A percentile compares a stretch with the other conserved stretches of the same genome.
phyloP scores from a whole-genome alignment of 2,113 vertebrate species.

The Strigops habroptila region DNA sequence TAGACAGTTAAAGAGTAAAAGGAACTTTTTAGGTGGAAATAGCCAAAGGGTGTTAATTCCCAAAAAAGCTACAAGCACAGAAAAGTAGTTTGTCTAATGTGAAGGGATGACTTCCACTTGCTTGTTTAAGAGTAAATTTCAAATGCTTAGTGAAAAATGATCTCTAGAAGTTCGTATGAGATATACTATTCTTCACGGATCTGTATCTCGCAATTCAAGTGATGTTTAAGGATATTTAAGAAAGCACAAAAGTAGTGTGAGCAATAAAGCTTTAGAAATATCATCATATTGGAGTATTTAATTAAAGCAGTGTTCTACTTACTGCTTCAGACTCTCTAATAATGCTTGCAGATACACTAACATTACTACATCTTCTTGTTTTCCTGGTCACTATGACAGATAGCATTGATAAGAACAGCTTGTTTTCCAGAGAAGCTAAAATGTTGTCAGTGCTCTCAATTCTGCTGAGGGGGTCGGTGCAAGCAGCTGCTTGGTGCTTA shows the following conservation, averaged over 20 bases:
- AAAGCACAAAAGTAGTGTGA: neutral
- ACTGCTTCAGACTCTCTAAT: neutral
- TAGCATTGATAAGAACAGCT: neutral
- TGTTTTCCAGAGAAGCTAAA: neutral
- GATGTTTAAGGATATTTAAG: neutral
- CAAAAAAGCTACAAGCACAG: neutral
- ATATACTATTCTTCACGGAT: neutral
- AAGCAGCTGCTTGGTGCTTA: rapidly evolving
- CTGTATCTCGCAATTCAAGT: neutral
- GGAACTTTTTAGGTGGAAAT: neutral
- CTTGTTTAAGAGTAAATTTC: neutral
- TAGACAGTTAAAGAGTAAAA: neutral
- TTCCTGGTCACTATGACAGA: neutral
- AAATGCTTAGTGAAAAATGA: neutral
- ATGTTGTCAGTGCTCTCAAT: neutral
- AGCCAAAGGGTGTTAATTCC: neutral
- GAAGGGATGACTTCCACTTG: neutral
- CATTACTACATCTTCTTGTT: neutral
- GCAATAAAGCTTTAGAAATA: neutral
- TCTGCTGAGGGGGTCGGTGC: neutral
- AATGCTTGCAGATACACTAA: neutral
- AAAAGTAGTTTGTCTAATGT: neutral
- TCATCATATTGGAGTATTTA: neutral
- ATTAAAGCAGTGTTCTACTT: neutral
- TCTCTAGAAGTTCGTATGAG: neutral